Evolutionary conservation across 1,140 invertebrate genomes (phyloP), one percentile per base, ranked within the genome.

Genomic region (Geopemphigus sp.): DNA sequence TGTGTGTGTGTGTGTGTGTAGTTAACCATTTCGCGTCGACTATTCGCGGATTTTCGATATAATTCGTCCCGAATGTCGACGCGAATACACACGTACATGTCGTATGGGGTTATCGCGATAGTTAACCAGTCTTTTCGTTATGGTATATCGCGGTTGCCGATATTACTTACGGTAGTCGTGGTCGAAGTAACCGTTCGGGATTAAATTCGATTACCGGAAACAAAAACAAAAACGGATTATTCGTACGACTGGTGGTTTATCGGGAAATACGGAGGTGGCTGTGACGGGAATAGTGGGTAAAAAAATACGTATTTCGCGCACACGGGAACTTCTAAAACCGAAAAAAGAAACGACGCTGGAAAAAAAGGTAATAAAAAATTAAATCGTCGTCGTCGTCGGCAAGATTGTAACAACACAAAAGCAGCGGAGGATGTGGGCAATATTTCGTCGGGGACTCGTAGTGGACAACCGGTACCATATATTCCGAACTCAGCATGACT

Each of bases 401-500:
- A 32, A 78, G 57, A 63, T 39, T 78, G 74, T 78, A 50, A 72
- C 53, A 32, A 47, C 50, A 72, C 47, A 72, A 72, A 72, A 78
- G 74, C 57, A 61, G 74, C 57, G 50, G 57, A 78, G 74, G 74
- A 78, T 63, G 39, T 78, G 74, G 74, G 74, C 74, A 78, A 78
- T 78, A 78, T 78, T 78, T 78, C 74, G 74, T 78, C 74, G 57
- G 57, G 57, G 17, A 57, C 47, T 39, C 17, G 59, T 8, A 39
- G 56, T 50, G 74, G 74, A 78, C 74, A 78, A 78, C 74, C 39
- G 74, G 74, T 78, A 78, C 56, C 45, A 78, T 78, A 78, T 78
- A 78, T 78, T 78, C 24, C 74, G 22, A 78, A 61, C 74, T 39
- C 74, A 78, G 74, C 74, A 78, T 78, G 74, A 78, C 74, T 78